Evolutionary conservation across 2,888 invertebrate genomes (phyloP).

Genomic region (Acleris emargana): DNA sequence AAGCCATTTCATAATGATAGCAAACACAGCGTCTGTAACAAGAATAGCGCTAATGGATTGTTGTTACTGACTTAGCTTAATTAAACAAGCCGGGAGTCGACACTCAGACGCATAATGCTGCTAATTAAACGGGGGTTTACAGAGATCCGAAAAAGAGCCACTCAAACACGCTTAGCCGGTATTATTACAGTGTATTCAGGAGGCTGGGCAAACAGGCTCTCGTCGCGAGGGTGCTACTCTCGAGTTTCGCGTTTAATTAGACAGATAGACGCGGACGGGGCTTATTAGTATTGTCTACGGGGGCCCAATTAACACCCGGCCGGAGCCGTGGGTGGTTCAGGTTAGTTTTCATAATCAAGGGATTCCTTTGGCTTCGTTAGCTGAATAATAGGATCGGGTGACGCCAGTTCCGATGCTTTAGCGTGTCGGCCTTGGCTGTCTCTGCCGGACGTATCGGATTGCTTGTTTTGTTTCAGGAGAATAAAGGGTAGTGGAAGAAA

Average conservation of each 20-base stretch:
- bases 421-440: constrained; percentile 12
- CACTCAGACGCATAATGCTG: constrained; percentile 81
- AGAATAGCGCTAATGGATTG: constrained; percentile 67
- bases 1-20: constrained; percentile 51
- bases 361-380: constrained; percentile 80
- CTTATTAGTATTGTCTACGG: constrained; percentile 84
- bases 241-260: constrained; percentile 84
- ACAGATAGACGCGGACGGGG: constrained; percentile 83
- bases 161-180: constrained; percentile 83
- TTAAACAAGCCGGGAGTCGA: constrained; percentile 79
- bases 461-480: not conserved
- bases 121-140: constrained; percentile 83
- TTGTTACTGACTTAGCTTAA: constrained; percentile 82
- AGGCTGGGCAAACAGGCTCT: constrained; percentile 80
- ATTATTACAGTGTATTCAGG: constrained; percentile 82
- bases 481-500: no score
- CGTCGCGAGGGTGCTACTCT: constrained; percentile 81
- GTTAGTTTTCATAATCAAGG: constrained; percentile 82
- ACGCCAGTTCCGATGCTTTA: constrained; percentile 47
- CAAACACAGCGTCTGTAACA: constrained; percentile 62
- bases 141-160: constrained; percentile 82
- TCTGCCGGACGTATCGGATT: not conserved
- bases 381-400: constrained; percentile 78
- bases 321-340: constrained; percentile 76
- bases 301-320: constrained; percentile 83